Conservation (phyloP, 2,888 invertebrate species). For the Metellina segmentata region DNA sequence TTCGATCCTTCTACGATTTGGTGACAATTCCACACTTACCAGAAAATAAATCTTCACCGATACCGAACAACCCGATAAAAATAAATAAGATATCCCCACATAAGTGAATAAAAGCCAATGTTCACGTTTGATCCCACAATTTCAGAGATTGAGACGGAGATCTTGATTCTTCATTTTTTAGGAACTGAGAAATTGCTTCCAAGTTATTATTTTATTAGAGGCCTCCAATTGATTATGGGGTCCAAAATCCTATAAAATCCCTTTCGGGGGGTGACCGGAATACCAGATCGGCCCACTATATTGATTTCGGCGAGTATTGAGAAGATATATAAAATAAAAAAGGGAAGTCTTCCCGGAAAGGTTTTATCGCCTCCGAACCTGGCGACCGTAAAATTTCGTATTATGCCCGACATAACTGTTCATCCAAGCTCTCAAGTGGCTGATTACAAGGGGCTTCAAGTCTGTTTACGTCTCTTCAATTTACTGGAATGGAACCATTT, state of each 20-base stretch:
- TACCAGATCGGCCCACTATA: conserved; percentile 44
- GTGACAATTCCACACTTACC: no score
- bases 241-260: conserved; percentile 43
- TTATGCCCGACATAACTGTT: conserved; percentile 65
- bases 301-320: conserved; percentile 39
- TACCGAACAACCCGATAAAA: background rate
- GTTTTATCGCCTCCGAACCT: conserved; percentile 30
- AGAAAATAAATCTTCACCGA: background rate
- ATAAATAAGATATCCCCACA: background rate
- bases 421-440: conserved; percentile 49
- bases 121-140: conserved; percentile 4
- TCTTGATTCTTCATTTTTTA: background rate
- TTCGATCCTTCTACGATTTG: no score
- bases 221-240: conserved; percentile 33
- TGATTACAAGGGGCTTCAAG: conserved; percentile 57
- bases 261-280: conserved; percentile 33
- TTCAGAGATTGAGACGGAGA: background rate
- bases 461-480: conserved; percentile 63
- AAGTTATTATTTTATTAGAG: conserved; percentile 39
- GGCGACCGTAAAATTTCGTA: conserved; percentile 60
- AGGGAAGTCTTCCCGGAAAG: background rate
- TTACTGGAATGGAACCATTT: conserved; percentile 64
- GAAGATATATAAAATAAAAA: conserved; percentile 13
- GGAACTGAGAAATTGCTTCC: background rate
- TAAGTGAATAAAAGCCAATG: background rate